Evolutionary conservation across 1,140 invertebrate genomes (phyloP).

Genomic region (Cryptotermes secundus): DNA sequence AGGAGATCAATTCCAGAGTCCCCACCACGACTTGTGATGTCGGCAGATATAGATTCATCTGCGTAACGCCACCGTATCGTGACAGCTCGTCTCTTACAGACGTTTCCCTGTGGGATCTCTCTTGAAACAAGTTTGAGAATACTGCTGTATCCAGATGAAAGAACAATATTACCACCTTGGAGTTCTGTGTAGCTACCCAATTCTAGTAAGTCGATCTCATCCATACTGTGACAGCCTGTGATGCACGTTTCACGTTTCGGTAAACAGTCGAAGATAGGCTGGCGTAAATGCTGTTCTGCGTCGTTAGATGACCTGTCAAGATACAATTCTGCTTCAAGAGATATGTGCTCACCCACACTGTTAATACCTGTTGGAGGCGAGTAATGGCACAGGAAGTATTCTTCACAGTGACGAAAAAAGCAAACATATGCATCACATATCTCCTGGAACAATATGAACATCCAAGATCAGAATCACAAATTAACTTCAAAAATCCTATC

Average conservation of each 20-base stretch:
- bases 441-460: constrained; percentile 56
- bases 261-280: constrained; percentile 86
- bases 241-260: constrained; percentile 93
- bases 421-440: constrained; percentile 89
- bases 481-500: background rate
- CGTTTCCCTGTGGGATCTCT: constrained; percentile 70
- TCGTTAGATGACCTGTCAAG: constrained; percentile 69
- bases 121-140: constrained; percentile 79
- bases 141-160: constrained; percentile 85
- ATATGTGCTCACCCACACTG: constrained; percentile 88
- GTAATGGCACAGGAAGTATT: constrained; percentile 86
- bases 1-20: constrained; percentile 47
- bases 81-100: constrained; percentile 70
- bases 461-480: background rate
- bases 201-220: constrained; percentile 83
- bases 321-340: constrained; percentile 81
- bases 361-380: constrained; percentile 80
- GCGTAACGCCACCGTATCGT: constrained; percentile 70
- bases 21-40: constrained; percentile 48
- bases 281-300: constrained; percentile 72
- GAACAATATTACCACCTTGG: constrained; percentile 89
- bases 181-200: constrained; percentile 91
- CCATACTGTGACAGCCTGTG: constrained; percentile 87
- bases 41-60: constrained; percentile 37
- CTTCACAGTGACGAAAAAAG: constrained; percentile 83